phyloP scores from a whole-genome alignment of 2,888 invertebrate species.

The Eupithecia exiguata region DNA sequence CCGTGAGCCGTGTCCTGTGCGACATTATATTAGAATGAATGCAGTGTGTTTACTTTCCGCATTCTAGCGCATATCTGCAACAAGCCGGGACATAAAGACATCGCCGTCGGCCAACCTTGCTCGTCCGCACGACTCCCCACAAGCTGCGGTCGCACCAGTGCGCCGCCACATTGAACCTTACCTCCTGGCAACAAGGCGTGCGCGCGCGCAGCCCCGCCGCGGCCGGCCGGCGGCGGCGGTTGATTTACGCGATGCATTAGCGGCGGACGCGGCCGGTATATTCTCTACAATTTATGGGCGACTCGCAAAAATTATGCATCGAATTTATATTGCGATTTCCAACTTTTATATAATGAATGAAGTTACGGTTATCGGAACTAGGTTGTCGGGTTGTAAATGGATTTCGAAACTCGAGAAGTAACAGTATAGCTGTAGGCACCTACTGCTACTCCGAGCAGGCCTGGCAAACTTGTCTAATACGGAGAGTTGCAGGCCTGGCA shows the following conservation, averaged over 20 bases:
- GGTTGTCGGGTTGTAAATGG: constrained; percentile 24
- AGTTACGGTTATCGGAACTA: constrained; percentile 36
- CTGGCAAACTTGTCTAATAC: too few species aligned
- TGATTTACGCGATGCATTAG: constrained; percentile 75
- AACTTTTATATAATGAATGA: constrained; percentile 37
- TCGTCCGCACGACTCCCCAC: constrained; percentile 17
- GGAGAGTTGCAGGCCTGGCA: too few species aligned
- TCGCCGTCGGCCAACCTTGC: constrained; percentile 34
- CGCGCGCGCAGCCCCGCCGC: constrained; percentile 4
- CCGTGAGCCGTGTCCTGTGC: constrained; percentile 11
- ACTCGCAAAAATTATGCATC: constrained; percentile 62
- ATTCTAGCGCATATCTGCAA: constrained; percentile 30
- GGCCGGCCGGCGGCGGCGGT: constrained; percentile 40
- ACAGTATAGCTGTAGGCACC: background rate
- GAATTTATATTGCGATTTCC: constrained; percentile 54
- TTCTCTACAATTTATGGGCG: constrained; percentile 61
- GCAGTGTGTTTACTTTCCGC: constrained; percentile 30
- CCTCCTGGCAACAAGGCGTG: background rate
- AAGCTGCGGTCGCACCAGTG: background rate
- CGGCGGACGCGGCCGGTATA: constrained; percentile 52
- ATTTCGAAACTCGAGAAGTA: constrained; percentile 8
- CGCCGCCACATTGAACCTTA: constrained; percentile 9
- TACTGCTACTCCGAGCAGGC: too few species aligned
- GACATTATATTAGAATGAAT: constrained; percentile 28
- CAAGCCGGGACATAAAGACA: constrained; percentile 34